These are phyloP conservation scores for Drosophila repletoides DNA, from an alignment of 1,140 invertebrate species.

Conservation along the genomic window DNA sequence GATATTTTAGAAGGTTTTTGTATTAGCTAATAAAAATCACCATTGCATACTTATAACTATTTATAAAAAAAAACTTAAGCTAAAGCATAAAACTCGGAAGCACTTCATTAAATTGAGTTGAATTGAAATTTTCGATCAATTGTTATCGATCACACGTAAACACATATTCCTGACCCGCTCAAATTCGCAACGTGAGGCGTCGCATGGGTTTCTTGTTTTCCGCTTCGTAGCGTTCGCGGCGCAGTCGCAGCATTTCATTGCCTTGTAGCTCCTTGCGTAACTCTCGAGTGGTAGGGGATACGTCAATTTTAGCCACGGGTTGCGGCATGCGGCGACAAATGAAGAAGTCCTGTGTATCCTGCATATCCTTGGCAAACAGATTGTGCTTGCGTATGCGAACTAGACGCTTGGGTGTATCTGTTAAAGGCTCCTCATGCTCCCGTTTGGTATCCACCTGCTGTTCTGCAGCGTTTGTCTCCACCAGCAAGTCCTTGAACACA, in stretches of 20 bases:
- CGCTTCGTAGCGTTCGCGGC: constrained; percentile 15
- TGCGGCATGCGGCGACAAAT: constrained; percentile 40
- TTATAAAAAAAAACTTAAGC: constrained; percentile 16
- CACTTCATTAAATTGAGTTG: constrained; percentile 24
- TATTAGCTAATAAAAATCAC: constrained; percentile 30
- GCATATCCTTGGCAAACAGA: constrained; percentile 39
- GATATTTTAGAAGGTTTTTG: constrained; percentile 12
- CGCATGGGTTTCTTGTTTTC: constrained; percentile 12
- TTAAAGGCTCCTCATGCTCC: constrained; percentile 6
- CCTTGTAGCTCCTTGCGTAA: constrained; percentile 23
- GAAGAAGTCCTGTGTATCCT: constrained; percentile 30
- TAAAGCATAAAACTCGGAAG: constrained; percentile 63
- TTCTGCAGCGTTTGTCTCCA: constrained; percentile 19
- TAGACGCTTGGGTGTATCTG: constrained; percentile 43
- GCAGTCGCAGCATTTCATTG: constrained; percentile 26
- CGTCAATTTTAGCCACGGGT: not conserved
- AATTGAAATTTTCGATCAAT: not conserved
- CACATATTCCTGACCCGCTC: not conserved
- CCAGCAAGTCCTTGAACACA: constrained; percentile 48
- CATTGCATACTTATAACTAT: constrained; percentile 51
- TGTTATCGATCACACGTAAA: constrained; percentile 24
- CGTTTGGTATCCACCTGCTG: not conserved
- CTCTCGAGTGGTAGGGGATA: constrained; percentile 24
- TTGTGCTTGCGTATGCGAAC: constrained; percentile 54
- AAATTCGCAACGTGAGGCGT: constrained; percentile 49